phyloP scores from a whole-genome alignment of 92 coral and sea anemone species.

The Chrysogorgia sp. region DNA sequence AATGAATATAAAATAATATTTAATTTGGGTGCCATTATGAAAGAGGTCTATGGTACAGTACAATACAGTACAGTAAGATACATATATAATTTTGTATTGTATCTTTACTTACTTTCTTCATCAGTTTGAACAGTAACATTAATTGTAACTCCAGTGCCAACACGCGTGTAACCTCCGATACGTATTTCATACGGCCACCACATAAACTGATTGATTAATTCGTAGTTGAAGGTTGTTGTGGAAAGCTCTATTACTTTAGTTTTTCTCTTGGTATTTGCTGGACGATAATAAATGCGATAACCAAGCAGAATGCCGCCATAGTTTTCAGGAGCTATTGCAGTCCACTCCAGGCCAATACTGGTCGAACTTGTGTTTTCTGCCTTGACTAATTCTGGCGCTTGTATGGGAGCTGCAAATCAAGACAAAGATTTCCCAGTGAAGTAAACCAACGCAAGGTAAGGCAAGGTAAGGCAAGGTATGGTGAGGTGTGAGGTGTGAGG shows the following conservation, averaged over 20 bases:
- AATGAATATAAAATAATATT: not conserved
- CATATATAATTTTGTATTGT: not conserved
- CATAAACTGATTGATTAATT: conserved; percentile 12
- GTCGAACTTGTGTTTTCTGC: conserved; percentile 27
- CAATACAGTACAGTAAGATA: not conserved
- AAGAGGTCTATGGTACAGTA: no score
- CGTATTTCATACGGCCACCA: conserved; percentile 30
- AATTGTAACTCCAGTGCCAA: conserved; percentile 19
- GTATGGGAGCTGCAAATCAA: conserved; percentile 13
- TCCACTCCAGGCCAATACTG: conserved; percentile 15
- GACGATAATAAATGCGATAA: conserved; percentile 22
- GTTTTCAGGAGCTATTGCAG: not conserved
- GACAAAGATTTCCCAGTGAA: not conserved
- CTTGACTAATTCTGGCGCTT: conserved; percentile 16
- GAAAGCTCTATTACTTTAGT: not conserved
- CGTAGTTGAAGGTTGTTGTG: not conserved
- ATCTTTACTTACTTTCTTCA: conserved; percentile 50
- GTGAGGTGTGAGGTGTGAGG: not conserved
- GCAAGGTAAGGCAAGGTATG: not conserved
- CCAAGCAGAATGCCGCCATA: conserved; percentile 26
- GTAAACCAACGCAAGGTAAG: not conserved
- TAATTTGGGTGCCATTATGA: no score
- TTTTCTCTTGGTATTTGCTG: conserved; percentile 4
- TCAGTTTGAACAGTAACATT: conserved; percentile 32
- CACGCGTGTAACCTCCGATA: conserved; percentile 7